phyloP scores from a whole-genome alignment of 1,140 invertebrate genomes.

The Brachionus paranguensis region DNA sequence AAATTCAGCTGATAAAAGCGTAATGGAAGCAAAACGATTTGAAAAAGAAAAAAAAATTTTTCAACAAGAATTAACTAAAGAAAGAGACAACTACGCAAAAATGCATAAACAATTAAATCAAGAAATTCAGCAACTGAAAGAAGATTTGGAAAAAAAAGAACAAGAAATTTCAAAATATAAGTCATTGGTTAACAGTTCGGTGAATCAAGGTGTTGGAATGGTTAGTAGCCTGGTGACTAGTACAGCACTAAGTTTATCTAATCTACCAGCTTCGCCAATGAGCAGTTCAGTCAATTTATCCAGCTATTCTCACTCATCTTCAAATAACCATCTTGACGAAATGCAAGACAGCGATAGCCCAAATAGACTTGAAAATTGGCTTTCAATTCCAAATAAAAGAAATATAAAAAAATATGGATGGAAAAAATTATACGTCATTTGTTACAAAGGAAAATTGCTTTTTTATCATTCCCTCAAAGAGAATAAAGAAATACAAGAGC shows the following conservation, averaged over 20 bases:
- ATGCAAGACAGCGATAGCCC: neutral
- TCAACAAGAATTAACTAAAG: conserved; percentile 85
- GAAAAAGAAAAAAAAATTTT: conserved; percentile 89
- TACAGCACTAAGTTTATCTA: neutral
- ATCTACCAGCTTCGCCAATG: neutral
- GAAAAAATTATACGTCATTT: conserved; percentile 93
- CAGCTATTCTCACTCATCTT: conserved; percentile 27
- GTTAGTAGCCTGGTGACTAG: neutral
- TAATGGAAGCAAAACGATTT: conserved; percentile 74
- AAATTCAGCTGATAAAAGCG: conserved; percentile 59
- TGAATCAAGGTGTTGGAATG: conserved; percentile 4
- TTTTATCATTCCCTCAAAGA: conserved; percentile 85
- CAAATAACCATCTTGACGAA: conserved; percentile 4
- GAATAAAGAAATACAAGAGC: conserved; percentile 89
- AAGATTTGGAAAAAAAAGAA: conserved; percentile 24
- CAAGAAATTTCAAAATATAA: neutral
- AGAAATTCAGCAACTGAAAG: conserved; percentile 28
- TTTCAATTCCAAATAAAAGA: conserved; percentile 87
- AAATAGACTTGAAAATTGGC: conserved; percentile 85
- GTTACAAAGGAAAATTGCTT: conserved; percentile 90
- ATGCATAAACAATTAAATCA: conserved; percentile 25
- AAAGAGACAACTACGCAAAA: conserved; percentile 46
- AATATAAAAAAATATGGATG: conserved; percentile 90
- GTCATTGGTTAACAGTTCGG: neutral
- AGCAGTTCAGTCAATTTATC: conserved; percentile 9